Evolutionary conservation across 2,888 invertebrate genomes (phyloP), one percentile per base, ranked within the genome.

Genomic region (Augochlorella aurata): DNA sequence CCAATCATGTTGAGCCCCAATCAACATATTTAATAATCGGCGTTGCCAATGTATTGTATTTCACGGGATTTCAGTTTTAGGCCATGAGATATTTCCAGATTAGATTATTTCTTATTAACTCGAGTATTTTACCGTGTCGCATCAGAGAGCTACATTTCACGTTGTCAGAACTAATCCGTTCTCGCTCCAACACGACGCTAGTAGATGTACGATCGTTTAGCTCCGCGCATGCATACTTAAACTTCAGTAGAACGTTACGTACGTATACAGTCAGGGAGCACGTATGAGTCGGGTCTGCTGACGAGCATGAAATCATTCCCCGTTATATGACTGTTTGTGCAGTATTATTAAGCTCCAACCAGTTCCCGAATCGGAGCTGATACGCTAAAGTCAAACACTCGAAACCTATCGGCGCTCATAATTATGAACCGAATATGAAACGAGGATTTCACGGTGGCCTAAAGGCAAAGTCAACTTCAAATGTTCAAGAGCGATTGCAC

Each of bases 251-350:
- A 38, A 72, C 54, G 54, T 69, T 58, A 52, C 65, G 8, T 67
- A 67, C 65, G 5, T 67, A 67, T 24, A 49, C 74, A 61, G 29
- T 50, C 47, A 9, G 63, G 12, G 50, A 54, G 24, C 71, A 29
- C 52, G 73, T 75, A 69, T 54, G 47, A 21, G 50, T 29, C 38
- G n/a, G 67, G 71, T 68, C 29, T 74, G 78, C 76, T 74, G 81
- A 76, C 78, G 75, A 71, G 61, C 81, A 69, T 29, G 81, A 77
- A 84, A 83, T 70, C 78, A 79, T 83, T 83, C 81, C 65, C 74
- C 24, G 63, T 74, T 75, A 75, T 84, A 87, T 76, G 85, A 87
- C 85, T 87, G 86, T 90, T 90, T 89, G 89, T 85, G 83, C 83
- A 89, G 87, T 88, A 85, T 89, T 90, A 89, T 89, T 89, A 89